Evolutionary conservation across 1,140 invertebrate species (phyloP), one percentile per base, ranked within the genome.

Genomic region (Anthonomus grandis): DNA sequence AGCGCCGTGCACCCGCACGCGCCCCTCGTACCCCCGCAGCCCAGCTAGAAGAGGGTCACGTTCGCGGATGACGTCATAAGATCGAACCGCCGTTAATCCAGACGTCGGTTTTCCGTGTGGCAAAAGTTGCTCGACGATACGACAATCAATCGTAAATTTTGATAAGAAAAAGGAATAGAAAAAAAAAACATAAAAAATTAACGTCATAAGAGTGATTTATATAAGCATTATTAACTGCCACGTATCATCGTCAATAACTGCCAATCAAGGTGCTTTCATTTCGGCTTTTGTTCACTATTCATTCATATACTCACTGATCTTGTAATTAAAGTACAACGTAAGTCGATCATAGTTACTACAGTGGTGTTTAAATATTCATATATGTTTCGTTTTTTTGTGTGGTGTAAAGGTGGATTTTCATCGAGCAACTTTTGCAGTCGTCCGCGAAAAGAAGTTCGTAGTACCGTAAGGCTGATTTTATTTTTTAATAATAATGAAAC

Each of bases 1-100:
- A 78, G 76, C 62, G 75, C 49, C 53, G 74, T 36, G 56, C 76
- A 77, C 58, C 73, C 75, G 44, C 75, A 75, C 34, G 70, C 70
- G 5, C 73, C 74, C 4, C 57, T 76, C 13, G 73, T 78, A 18
- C 75, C 76, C 8, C 70, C 71, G 10, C 72, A 74, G 46, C 71
- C 73, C 47, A 76, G 75, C 71, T 73, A 73, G 71, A 73, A 73
- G 63, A 65, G 71, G 70, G 71, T 73, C 64, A 71, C 70, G 64
- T 73, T 73, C 71, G 71, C 71, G 53, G 71, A 73, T 62, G 70
- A 73, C 58, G 69, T 71, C 42, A 68, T 62, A 21, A 64, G 64
- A 41, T 56, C 64, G n/a, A 53, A 59, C 59, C 66, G 66, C 56
- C 64, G 50, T 34, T 48, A 49, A 51, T 24, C 18, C 12, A n/a